Base-by-base conservation (phyloP, 2,797 vertebrate species). In the Xenopus petersii region DNA sequence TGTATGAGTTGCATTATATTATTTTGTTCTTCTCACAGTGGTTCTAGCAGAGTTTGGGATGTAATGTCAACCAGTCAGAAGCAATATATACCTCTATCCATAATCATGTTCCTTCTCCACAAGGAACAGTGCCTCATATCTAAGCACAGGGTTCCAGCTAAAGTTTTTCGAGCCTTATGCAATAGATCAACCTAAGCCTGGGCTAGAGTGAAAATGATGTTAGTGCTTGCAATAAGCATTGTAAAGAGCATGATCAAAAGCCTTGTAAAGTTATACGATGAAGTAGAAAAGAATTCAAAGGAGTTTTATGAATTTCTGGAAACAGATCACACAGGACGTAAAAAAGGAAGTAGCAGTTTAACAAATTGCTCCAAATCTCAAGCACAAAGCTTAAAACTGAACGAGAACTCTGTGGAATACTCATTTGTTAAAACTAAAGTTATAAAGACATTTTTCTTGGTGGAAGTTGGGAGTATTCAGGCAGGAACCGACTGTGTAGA, bases 271-370 rank as follows among this genome's bases (percentile, higher is more conserved):
- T 9, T 47, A 36, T 64, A 64, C 0, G 12, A 68, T 26, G 48
- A 68, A 59, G 55, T 17, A 49, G n/a, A 62, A 13, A 59, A 74
- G 5, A 74, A 62, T 26, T 71, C 13, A 68, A 12, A 26, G 30
- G 46, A 26, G 47, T 68, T 71, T 42, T 16, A 30, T 64, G 10
- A 56, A 1, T 67, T 26, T 5, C 17, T 67, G 64, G 8, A 73
- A 79, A 3, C 1, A 17, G 67, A 61, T 54, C 75, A 64, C 36
- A 71, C 6, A 74, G 21, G 13, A 48, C 0, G 3, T 33, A 36
- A 63, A 42, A 42, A 42, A 42, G n/a, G 59, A 67, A 81, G 60
- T n/a, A 72, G 72, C 62, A 47, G 33, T 79, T 68, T 54, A 67
- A 11, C 67, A 60, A 48, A 3, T 64, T 72, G 48, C 9, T 16